Conservation (phyloP, 2,888 invertebrate species). For the Tenthredo notha region DNA sequence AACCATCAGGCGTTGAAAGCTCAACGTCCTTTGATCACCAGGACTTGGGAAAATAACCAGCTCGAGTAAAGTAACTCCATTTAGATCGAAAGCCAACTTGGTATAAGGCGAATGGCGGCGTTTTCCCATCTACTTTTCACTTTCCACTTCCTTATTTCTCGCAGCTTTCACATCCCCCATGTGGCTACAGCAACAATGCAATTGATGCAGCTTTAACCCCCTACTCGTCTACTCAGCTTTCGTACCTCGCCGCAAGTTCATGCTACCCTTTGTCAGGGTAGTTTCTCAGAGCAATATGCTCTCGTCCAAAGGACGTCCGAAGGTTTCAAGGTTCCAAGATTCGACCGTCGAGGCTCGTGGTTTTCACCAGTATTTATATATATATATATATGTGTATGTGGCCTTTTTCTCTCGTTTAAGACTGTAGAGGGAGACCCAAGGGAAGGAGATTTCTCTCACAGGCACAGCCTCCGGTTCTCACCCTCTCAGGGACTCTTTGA, state of each 20-base stretch:
- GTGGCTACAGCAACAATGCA: constrained; percentile 32
- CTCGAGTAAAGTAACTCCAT: constrained; percentile 29
- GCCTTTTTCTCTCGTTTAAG: constrained; percentile 15
- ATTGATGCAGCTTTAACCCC: constrained; percentile 36
- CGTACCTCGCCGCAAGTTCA: neutral
- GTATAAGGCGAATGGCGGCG: neutral
- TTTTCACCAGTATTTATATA: neutral
- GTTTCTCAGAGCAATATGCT: constrained; percentile 2
- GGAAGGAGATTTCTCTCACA: constrained; percentile 1
- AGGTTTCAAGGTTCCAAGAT: neutral
- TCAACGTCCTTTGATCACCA: constrained; percentile 23
- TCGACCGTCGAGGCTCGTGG: constrained; percentile 18
- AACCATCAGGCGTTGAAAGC: constrained; percentile 37
- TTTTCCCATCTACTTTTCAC: constrained; percentile 22
- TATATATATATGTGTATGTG: too few species aligned
- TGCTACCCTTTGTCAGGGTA: neutral
- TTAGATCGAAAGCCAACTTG: neutral
- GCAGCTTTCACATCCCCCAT: neutral
- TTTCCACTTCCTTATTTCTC: neutral
- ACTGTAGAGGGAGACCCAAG: neutral
- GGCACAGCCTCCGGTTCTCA: constrained; percentile 20
- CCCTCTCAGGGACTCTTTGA: constrained; percentile 25
- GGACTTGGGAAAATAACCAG: constrained; percentile 33
- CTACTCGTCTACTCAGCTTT: neutral
- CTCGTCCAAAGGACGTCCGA: neutral